Conservation (phyloP, 2,113 vertebrate species). For the Phylloscopus whistleri region DNA sequence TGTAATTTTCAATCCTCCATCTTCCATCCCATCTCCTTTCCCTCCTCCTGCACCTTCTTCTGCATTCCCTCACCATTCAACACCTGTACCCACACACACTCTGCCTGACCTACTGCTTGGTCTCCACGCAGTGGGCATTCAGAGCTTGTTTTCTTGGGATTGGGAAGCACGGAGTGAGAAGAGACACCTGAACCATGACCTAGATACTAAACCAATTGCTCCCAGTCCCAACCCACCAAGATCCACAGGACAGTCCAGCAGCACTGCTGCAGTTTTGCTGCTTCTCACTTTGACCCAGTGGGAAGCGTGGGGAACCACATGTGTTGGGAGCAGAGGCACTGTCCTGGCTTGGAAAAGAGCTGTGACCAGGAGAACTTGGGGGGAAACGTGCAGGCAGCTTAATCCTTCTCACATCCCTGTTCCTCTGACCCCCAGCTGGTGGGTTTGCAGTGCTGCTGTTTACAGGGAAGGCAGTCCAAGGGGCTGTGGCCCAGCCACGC, state of each 20-base stretch:
- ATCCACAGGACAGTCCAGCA: not conserved
- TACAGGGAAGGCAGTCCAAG: not conserved
- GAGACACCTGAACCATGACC: not conserved
- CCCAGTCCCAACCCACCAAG: not conserved
- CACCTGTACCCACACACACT: rapidly evolving
- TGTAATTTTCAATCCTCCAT: not conserved
- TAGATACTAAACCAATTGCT: not conserved
- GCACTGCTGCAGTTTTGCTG: not conserved
- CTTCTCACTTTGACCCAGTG: rapidly evolving
- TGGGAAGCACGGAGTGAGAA: rapidly evolving
- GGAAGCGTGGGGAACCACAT: not conserved
- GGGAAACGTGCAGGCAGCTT: rapidly evolving
- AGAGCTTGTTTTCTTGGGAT: rapidly evolving
- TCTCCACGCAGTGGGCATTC: not conserved
- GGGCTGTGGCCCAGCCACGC: not conserved
- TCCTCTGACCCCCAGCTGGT: not conserved
- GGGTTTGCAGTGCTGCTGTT: rapidly evolving
- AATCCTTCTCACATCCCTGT: not conserved
- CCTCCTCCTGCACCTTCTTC: not conserved
- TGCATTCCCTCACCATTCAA: not conserved
- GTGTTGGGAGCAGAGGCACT: not conserved
- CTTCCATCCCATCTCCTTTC: not conserved
- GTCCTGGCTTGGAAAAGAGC: not conserved
- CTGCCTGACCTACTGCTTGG: not conserved
- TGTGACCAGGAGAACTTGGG: not conserved